These are phyloP conservation scores for Parapsyche elsis DNA, from an alignment of 1,140 invertebrate species.

Conservation along the genomic window DNA sequence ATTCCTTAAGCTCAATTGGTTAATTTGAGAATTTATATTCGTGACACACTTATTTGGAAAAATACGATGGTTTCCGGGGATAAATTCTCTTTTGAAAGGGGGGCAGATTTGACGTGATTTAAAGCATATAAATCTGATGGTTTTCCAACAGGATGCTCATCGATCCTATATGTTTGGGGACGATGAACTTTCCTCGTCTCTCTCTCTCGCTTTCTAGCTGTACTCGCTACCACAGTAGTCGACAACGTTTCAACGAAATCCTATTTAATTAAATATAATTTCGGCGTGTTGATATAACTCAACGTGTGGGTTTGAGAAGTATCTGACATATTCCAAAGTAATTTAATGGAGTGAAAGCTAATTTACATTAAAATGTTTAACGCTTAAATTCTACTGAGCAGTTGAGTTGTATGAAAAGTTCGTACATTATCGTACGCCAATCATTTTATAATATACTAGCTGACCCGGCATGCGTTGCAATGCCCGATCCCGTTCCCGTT, in stretches of 20 bases:
- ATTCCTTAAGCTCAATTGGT: background rate
- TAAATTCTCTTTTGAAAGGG: background rate
- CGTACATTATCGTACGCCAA: too few species aligned
- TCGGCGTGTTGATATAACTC: too few species aligned
- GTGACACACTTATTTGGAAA: background rate
- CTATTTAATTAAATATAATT: background rate
- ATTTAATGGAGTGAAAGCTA: too few species aligned
- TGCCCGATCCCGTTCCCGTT: too few species aligned
- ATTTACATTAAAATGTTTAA: too few species aligned
- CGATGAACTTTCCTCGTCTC: conserved; percentile 39
- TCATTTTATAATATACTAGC: too few species aligned
- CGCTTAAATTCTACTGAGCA: too few species aligned
- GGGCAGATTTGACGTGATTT: background rate
- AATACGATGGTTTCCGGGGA: background rate
- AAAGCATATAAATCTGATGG: background rate
- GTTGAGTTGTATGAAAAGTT: too few species aligned
- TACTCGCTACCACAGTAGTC: background rate
- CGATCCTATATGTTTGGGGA: conserved; percentile 35
- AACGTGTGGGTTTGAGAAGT: too few species aligned
- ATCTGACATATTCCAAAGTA: too few species aligned
- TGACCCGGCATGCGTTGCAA: too few species aligned
- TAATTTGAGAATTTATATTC: background rate
- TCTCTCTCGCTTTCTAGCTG: background rate
- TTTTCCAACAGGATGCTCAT: conserved; percentile 18
- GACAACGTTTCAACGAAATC: background rate